Base-by-base conservation (phyloP, 92 coral and sea anemone species). In the Micromussa lordhowensis region DNA sequence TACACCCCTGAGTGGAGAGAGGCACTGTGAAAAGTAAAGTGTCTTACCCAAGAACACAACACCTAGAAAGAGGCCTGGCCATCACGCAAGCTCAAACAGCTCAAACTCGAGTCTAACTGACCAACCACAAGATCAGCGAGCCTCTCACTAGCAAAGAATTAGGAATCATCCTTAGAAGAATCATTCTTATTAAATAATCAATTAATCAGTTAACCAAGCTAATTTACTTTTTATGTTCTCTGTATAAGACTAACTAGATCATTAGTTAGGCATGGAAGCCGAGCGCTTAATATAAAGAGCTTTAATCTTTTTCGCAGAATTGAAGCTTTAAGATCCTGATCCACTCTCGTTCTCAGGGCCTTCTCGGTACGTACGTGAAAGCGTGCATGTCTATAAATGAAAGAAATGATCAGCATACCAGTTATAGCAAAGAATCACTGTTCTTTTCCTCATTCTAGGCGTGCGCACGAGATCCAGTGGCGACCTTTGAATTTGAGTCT, bases 351-450 rank as follows among this genome's bases (percentile, higher is more conserved):
- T 44, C 51, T 8, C 12, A 8, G 13, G 51, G 51, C 9, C 51
- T 44, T 44, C 9, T 44, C 12, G 51, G 51, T 8, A 44, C 22
- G 24, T 5, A 22, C 68, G 11, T 61, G 8, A 61, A n/a, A 61
- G 13, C 1, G 12, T 29, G 29, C 8, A 22, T 58, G 21, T 11
- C 3, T 18, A 3, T 2, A 3, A 58, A 18, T 58, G 3, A 21
- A 16, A 17, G 66, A 61, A 61, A 8, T 61, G 24, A 61, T 61
- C 29, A 16, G 34, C 74, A 44, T 77, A 86, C 89, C 89, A 86
- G 83, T 86, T 86, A 86, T 40, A 86, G 38, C 89, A 86, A 5
- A 86, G 89, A 64, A 86, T 77, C 31, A 77, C 64, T 22, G 89
- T 86, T 53, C 89, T 77, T 69, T 78, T 86, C 49, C 82, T 40